phyloP scores from a whole-genome alignment of 2,113 vertebrate genomes.

The Menura novaehollandiae region DNA sequence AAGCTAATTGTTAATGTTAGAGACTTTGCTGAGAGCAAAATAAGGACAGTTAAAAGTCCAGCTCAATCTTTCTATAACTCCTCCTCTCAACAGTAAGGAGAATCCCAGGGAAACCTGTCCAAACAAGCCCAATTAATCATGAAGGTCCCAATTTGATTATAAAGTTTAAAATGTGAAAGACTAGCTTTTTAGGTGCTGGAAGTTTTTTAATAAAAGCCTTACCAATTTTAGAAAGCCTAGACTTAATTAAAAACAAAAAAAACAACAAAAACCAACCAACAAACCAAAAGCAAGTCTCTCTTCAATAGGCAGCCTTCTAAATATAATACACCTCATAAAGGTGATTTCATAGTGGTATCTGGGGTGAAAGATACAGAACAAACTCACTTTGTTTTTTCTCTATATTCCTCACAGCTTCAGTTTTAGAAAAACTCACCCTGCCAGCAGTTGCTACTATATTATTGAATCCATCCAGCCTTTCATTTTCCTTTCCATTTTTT shows the following conservation, averaged over 20 bases:
- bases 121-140: neutral
- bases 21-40: neutral
- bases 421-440: neutral
- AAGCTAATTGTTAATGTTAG: neutral
- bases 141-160: neutral
- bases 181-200: neutral
- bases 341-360: neutral
- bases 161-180: neutral
- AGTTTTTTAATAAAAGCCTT: neutral
- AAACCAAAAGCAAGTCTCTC: neutral
- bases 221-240: neutral
- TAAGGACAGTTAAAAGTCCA: neutral
- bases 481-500: neutral
- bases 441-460: neutral
- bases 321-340: neutral
- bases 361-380: neutral
- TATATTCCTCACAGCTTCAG: neutral
- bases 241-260: neutral
- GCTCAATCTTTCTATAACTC: neutral
- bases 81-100: neutral
- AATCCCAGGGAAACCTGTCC: neutral
- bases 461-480: neutral
- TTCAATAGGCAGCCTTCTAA: neutral
- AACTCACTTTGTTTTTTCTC: neutral
- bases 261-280: no score